Percentiles rank a stretch among this genome's conserved stretches.
These are phyloP conservation scores for Oscheius onirici DNA, from an alignment of 2,888 invertebrate genomes.

Conservation along the genomic window DNA sequence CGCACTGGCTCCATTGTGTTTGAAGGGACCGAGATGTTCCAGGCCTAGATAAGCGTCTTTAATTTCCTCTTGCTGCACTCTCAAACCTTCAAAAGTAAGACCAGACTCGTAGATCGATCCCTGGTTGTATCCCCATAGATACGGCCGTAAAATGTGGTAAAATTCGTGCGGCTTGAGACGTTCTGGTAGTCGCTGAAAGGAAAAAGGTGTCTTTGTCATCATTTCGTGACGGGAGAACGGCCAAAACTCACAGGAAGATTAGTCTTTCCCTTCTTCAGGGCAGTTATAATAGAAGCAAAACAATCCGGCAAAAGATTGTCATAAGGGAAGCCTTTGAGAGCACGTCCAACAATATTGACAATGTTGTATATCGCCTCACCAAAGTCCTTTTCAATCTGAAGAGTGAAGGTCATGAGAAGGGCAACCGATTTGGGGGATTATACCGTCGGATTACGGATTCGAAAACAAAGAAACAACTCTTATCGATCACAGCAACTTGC, in stretches of 20 bases:
- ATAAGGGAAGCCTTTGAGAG: slow-evolving; percentile 16
- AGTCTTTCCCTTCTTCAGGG: slow-evolving; percentile 2
- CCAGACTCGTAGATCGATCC: slow-evolving; percentile 30
- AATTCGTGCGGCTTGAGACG: slow-evolving; percentile 28
- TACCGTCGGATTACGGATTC: too few relatives aligned
- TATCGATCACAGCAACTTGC: too few relatives aligned
- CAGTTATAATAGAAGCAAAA: slow-evolving; percentile 10
- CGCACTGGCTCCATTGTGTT: slow-evolving; percentile 36
- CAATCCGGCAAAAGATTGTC: slow-evolving; percentile 8
- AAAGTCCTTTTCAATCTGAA: slow-evolving; percentile 38
- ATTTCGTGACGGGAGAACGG: background rate
- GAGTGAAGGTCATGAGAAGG: background rate
- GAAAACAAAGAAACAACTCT: too few relatives aligned
- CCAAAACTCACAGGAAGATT: slow-evolving; percentile 4
- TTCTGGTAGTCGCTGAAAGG: slow-evolving; percentile 29
- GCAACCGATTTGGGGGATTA: background rate
- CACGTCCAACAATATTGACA: slow-evolving; percentile 22
- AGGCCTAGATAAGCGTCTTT: background rate
- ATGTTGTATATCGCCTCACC: slow-evolving; percentile 32
- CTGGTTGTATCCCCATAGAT: slow-evolving; percentile 38
- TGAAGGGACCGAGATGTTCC: slow-evolving; percentile 30
- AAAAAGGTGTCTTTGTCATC: background rate
- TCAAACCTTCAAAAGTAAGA: slow-evolving; percentile 35
- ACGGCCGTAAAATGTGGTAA: slow-evolving; percentile 35
- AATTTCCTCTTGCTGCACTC: background rate